Conservation (phyloP, 2,888 invertebrate species). For the Lepidochitona cinerea region DNA sequence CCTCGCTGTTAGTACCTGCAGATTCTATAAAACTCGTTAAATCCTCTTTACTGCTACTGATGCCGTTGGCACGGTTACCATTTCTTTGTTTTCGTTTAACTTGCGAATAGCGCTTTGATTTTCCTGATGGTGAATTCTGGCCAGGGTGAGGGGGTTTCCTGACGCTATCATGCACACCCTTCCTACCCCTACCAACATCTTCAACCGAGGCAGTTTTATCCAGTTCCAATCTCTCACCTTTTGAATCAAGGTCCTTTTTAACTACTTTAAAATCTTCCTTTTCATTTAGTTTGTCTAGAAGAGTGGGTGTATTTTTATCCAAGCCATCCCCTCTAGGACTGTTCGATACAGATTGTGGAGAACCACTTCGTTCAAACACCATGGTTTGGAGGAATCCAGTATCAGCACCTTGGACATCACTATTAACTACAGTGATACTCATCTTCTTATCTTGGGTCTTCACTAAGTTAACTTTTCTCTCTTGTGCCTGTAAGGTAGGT, state of each 20-base stretch:
- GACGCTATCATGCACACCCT: neutral
- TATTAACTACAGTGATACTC: slow-evolving; percentile 51
- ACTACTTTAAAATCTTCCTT: neutral
- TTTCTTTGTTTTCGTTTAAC: neutral
- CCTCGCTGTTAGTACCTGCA: neutral
- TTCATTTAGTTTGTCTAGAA: neutral
- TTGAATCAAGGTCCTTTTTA: neutral
- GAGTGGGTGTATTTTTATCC: neutral
- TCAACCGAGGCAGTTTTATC: neutral
- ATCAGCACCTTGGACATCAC: slow-evolving; percentile 2
- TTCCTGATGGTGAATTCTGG: neutral
- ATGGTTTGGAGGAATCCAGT: slow-evolving; percentile 29
- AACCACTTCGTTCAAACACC: slow-evolving; percentile 41
- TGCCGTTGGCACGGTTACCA: neutral
- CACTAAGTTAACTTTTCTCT: slow-evolving; percentile 31
- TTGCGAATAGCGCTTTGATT: neutral
- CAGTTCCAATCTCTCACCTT: neutral
- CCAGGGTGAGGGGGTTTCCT: no score
- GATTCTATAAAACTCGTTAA: neutral
- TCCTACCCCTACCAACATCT: neutral
- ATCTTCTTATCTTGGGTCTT: slow-evolving; percentile 39
- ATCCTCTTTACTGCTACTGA: neutral
- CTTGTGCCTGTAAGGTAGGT: neutral
- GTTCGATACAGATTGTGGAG: neutral
- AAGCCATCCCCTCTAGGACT: neutral